phyloP scores from a whole-genome alignment of 1,140 invertebrate species.

The Bombyx mori region DNA sequence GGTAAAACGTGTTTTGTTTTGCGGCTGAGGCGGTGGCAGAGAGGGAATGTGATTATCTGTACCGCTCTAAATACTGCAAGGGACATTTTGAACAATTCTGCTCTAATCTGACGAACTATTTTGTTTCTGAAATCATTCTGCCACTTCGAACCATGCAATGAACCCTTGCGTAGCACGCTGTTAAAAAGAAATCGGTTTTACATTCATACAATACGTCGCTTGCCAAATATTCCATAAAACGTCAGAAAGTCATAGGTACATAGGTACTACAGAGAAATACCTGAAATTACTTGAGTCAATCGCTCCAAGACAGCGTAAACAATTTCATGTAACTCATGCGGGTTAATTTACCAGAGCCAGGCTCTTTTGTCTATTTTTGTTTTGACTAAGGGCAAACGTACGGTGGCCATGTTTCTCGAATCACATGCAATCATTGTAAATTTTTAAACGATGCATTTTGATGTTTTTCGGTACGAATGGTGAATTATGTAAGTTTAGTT shows the following conservation, averaged over 20 bases:
- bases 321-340: constrained; percentile 49
- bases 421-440: constrained; percentile 62
- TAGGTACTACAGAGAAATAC: constrained; percentile 67
- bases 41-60: constrained; percentile 68
- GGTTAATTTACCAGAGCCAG: constrained; percentile 39
- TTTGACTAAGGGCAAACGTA: constrained; percentile 51
- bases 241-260: constrained; percentile 69
- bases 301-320: constrained; percentile 52
- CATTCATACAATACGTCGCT: constrained; percentile 58
- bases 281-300: constrained; percentile 66
- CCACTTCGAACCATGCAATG: constrained; percentile 23
- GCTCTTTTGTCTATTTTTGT: constrained; percentile 64
- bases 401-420: constrained; percentile 67
- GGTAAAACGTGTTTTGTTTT: constrained; percentile 78
- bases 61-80: constrained; percentile 68
- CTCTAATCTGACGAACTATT: constrained; percentile 46
- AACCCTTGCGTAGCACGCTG: constrained; percentile 40
- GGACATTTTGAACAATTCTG: constrained; percentile 67
- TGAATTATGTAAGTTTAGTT: constrained; percentile 60
- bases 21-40: constrained; percentile 66
- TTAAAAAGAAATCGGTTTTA: constrained; percentile 39
- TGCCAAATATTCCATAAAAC: constrained; percentile 71
- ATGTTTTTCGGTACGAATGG: constrained; percentile 40
- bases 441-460: constrained; percentile 43
- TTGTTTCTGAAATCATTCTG: constrained; percentile 32